phyloP scores from a whole-genome alignment of 1,140 invertebrate species.

The Drosophila pruinosa region DNA sequence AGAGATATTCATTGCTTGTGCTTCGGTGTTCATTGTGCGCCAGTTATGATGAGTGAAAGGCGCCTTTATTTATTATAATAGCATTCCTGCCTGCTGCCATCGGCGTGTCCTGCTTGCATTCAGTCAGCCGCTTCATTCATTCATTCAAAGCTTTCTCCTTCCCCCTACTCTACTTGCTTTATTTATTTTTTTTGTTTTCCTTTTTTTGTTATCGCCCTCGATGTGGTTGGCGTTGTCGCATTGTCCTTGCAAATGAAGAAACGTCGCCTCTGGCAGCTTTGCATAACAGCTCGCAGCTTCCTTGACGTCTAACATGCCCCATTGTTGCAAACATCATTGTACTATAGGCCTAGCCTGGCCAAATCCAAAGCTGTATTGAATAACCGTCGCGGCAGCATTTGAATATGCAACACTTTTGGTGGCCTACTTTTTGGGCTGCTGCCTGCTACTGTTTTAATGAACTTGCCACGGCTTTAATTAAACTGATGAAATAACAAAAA shows the following conservation, averaged over 20 bases:
- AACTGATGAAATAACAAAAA: slow-evolving; percentile 35
- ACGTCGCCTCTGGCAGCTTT: slow-evolving; percentile 50
- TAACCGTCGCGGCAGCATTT: slow-evolving; percentile 40
- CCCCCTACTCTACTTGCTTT: neutral
- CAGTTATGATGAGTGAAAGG: slow-evolving; percentile 78
- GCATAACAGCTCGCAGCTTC: slow-evolving; percentile 58
- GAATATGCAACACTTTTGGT: slow-evolving; percentile 76
- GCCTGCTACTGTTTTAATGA: slow-evolving; percentile 60
- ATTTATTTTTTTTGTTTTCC: neutral
- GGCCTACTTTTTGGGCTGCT: slow-evolving; percentile 58
- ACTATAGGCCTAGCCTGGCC: neutral
- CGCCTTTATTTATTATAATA: slow-evolving; percentile 78
- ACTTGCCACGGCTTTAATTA: slow-evolving; percentile 59
- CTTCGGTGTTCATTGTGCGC: slow-evolving; percentile 55
- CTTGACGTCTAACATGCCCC: slow-evolving; percentile 47
- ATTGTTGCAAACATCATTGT: slow-evolving; percentile 35
- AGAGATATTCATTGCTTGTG: slow-evolving; percentile 58
- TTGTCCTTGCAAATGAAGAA: slow-evolving; percentile 80
- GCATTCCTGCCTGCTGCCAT: slow-evolving; percentile 55
- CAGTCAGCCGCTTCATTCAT: slow-evolving; percentile 44
- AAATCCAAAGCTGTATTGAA: slow-evolving; percentile 57
- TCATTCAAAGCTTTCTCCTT: slow-evolving; percentile 44
- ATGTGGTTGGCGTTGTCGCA: slow-evolving; percentile 45
- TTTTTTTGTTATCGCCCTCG: slow-evolving; percentile 38
- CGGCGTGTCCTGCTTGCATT: slow-evolving; percentile 13